phyloP scores from a whole-genome alignment of 2,888 invertebrate species.

The Chydorus sphaericus region DNA sequence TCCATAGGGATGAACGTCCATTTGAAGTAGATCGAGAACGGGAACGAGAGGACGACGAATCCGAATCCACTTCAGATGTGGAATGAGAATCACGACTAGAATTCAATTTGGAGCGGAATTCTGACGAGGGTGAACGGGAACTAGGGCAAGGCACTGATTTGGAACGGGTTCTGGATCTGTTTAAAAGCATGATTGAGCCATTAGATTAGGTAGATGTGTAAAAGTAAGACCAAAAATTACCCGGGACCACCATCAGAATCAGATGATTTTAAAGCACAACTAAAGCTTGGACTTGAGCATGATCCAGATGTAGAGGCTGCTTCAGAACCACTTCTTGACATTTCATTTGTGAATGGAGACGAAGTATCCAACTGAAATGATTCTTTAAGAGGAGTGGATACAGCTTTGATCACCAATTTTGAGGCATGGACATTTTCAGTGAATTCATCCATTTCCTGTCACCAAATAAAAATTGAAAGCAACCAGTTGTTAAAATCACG shows the following conservation, averaged over 20 bases:
- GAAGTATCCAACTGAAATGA: too few species aligned
- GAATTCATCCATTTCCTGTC: too few species aligned
- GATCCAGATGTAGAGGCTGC: slow-evolving; percentile 25
- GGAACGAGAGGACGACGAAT: slow-evolving; percentile 18
- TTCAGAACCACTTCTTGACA: slow-evolving; percentile 18
- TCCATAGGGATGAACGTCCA: slow-evolving; percentile 12
- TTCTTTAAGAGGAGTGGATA: too few species aligned
- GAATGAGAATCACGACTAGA: slow-evolving; percentile 12
- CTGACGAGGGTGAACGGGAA: slow-evolving; percentile 22
- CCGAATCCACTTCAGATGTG: slow-evolving; percentile 5
- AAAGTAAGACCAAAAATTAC: too few species aligned
- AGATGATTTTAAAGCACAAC: slow-evolving; percentile 20
- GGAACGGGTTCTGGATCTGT: slow-evolving; percentile 21
- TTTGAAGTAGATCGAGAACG: slow-evolving; percentile 22
- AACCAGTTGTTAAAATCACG: too few species aligned
- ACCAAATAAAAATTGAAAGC: too few species aligned
- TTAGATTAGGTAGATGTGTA: too few species aligned
- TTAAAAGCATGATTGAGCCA: too few species aligned
- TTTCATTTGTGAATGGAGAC: background rate
- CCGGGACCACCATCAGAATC: too few species aligned
- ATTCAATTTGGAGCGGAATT: slow-evolving; percentile 18
- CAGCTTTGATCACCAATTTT: too few species aligned
- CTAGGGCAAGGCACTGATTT: slow-evolving; percentile 21
- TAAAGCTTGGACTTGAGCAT: slow-evolving; percentile 22
- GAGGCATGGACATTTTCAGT: too few species aligned